These are phyloP conservation scores for Dermolepida albohirtum DNA, from an alignment of 2,888 invertebrate genomes.

Conservation along the genomic window DNA sequence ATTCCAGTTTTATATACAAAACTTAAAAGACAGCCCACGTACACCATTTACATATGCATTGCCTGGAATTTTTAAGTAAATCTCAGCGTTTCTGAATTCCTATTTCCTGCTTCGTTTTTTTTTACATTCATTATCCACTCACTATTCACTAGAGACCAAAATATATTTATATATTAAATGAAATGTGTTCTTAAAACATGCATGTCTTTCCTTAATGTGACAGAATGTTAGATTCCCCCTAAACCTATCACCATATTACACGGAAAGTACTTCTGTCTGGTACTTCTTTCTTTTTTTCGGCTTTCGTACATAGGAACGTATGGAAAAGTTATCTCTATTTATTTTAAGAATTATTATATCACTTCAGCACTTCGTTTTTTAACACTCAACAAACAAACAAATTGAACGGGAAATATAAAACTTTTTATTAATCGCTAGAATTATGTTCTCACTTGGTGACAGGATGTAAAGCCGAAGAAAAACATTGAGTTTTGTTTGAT, in stretches of 20 bases:
- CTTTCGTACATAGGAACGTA: background rate
- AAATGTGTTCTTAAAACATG: slow-evolving; percentile 6
- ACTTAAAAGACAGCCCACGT: no score
- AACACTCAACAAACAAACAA: slow-evolving; percentile 34
- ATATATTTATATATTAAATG: no score
- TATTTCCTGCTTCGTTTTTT: no score
- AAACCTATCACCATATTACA: slow-evolving; percentile 30
- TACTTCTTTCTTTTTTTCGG: slow-evolving; percentile 1
- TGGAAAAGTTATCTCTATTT: slow-evolving; percentile 27
- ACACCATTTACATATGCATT: no score
- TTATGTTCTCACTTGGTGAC: slow-evolving; percentile 36
- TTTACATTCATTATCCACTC: no score
- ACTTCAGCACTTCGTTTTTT: slow-evolving; percentile 34
- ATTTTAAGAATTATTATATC: slow-evolving; percentile 39
- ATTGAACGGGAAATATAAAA: slow-evolving; percentile 38
- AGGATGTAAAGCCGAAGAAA: slow-evolving; percentile 28
- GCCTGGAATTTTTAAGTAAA: no score
- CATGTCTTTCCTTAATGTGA: slow-evolving; percentile 13
- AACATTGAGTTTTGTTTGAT: slow-evolving; percentile 31
- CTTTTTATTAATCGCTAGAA: slow-evolving; percentile 32
- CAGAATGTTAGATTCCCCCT: slow-evolving; percentile 2
- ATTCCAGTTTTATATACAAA: no score
- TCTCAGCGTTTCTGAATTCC: no score
- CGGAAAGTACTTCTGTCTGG: slow-evolving; percentile 26
- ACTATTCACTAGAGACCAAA: no score